Conservation (phyloP, 2,797 vertebrate genomes). For the Hippoglossus hippoglossus region DNA sequence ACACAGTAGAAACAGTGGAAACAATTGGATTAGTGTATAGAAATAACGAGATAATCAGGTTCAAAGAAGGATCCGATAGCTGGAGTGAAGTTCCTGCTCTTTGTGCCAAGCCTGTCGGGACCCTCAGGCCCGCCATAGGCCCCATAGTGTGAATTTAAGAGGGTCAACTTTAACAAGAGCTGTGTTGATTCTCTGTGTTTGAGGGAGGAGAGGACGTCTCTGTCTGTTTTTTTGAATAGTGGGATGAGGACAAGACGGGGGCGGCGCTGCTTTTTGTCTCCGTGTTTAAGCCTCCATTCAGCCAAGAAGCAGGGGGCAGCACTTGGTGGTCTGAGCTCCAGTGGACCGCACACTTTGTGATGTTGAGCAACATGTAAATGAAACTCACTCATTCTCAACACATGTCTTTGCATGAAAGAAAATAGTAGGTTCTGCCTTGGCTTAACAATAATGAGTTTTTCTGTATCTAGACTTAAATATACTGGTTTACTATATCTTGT, state of each 20-base stretch:
- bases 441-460: not conserved
- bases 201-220: slow-evolving; percentile 58
- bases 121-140: slow-evolving; percentile 36
- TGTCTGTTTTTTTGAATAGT: slow-evolving; percentile 56
- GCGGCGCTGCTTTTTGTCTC: slow-evolving; percentile 64
- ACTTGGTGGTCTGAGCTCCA: slow-evolving; percentile 56
- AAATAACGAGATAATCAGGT: slow-evolving; percentile 32
- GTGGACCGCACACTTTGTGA: slow-evolving; percentile 41
- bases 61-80: slow-evolving; percentile 35
- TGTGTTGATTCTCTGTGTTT: slow-evolving; percentile 71
- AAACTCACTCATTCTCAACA: not conserved
- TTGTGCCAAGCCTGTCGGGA: slow-evolving; percentile 57
- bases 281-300: slow-evolving; percentile 60
- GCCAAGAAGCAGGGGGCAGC: slow-evolving; percentile 54
- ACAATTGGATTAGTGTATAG: slow-evolving; percentile 31
- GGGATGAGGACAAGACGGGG: slow-evolving; percentile 63
- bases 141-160: slow-evolving; percentile 70
- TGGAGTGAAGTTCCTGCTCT: slow-evolving; percentile 63
- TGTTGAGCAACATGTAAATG: slow-evolving; percentile 1
- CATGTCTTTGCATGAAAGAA: not conserved
- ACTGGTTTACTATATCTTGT: too few species aligned
- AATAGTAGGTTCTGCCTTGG: not conserved
- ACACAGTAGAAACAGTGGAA: slow-evolving; percentile 10
- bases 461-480: not conserved
- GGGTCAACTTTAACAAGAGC: slow-evolving; percentile 77